Conservation (phyloP, 1,140 invertebrate species). For the Zeugodacus cucurbitae region DNA sequence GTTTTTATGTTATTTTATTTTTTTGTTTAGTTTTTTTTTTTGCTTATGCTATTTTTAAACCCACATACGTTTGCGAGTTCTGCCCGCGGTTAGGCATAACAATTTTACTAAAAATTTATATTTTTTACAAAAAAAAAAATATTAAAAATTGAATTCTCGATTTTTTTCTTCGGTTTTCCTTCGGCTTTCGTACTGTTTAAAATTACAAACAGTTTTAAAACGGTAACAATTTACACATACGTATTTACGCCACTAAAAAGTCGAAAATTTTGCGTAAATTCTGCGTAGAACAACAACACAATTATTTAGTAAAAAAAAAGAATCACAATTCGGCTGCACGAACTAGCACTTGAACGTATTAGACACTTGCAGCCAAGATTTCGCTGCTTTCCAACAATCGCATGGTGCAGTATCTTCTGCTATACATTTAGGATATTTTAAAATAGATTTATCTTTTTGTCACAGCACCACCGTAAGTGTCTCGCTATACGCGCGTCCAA, state of each 20-base stretch:
- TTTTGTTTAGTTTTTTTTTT: neutral
- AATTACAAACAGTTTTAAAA: neutral
- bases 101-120: neutral
- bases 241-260: neutral
- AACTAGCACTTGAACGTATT: constrained; percentile 12
- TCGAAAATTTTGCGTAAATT: neutral
- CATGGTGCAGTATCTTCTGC: neutral
- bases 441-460: constrained; percentile 36
- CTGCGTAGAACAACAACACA: neutral
- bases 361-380: constrained; percentile 21
- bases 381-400: neutral
- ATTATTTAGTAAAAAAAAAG: neutral
- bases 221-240: neutral
- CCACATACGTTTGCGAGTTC: neutral
- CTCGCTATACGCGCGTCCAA: neutral
- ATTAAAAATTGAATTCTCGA: neutral
- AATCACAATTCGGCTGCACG: neutral
- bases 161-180: neutral
- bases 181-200: neutral
- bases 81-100: neutral
- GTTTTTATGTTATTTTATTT: neutral
- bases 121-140: neutral
- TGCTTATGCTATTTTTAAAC: constrained; percentile 13
- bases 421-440: constrained; percentile 3
- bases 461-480: constrained; percentile 1